These are phyloP conservation scores for Spinibarbus caldwelli DNA, from an alignment of 2,797 vertebrate genomes.

Conservation along the genomic window DNA sequence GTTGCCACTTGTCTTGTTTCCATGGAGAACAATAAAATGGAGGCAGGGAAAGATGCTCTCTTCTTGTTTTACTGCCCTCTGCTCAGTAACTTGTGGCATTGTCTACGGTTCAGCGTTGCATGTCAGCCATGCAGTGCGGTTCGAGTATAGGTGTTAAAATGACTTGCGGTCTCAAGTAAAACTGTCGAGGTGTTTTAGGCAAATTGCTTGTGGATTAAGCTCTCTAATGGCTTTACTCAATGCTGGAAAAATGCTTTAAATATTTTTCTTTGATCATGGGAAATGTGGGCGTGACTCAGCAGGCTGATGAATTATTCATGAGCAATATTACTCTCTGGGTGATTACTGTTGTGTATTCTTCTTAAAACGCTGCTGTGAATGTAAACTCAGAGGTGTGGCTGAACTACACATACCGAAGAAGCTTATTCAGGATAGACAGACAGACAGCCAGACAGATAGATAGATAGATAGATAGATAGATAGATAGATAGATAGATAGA, in stretches of 20 bases:
- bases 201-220: constrained; percentile 41
- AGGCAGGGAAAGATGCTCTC: background rate
- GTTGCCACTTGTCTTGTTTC: constrained; percentile 47
- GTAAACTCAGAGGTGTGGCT: background rate
- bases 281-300: constrained; percentile 29
- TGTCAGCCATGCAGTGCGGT: constrained; percentile 10
- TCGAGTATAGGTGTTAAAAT: constrained; percentile 32
- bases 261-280: constrained; percentile 48
- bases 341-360: constrained; percentile 34
- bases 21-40: constrained; percentile 46
- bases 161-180: constrained; percentile 28
- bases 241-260: constrained; percentile 33
- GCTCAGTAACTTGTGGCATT: constrained; percentile 19
- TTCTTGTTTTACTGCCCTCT: constrained; percentile 3
- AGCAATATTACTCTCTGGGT: constrained; percentile 40
- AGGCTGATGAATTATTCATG: constrained; percentile 54
- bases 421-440: background rate
- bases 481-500: no score
- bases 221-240: constrained; percentile 44
- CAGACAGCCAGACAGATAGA: accelerated
- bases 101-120: constrained; percentile 33
- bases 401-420: background rate
- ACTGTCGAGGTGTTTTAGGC: constrained; percentile 40
- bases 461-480: accelerated
- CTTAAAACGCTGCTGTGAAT: constrained; percentile 5